Conservation (phyloP, 2,888 invertebrate genomes). For the Neoitamus cyanurus region DNA sequence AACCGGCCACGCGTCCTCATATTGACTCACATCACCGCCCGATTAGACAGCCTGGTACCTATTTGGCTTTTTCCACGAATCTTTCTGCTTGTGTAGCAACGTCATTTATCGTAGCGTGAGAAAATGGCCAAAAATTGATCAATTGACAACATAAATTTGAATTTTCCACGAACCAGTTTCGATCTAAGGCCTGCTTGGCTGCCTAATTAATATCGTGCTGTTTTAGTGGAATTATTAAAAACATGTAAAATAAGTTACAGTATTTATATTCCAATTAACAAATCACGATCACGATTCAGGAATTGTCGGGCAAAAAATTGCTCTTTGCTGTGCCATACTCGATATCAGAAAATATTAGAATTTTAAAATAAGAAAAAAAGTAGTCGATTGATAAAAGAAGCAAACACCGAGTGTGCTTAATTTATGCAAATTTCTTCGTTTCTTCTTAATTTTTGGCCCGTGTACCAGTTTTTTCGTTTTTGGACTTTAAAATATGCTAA, state of each 20-base stretch:
- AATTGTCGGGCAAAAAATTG: background rate
- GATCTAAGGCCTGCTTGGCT: background rate
- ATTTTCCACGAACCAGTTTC: background rate
- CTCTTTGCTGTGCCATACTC: background rate
- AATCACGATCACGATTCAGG: background rate
- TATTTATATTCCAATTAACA: background rate
- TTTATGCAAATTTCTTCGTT: slow-evolving; percentile 27
- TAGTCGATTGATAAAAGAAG: background rate
- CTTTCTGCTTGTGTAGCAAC: background rate
- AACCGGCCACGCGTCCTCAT: background rate
- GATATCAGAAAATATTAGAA: background rate
- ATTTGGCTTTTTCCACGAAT: background rate
- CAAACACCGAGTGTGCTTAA: slow-evolving; percentile 8
- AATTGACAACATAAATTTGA: background rate
- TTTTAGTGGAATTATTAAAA: background rate
- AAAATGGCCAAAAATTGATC: slow-evolving; percentile 11
- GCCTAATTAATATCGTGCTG: background rate
- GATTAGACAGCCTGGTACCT: background rate
- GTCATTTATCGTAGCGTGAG: slow-evolving; percentile 16
- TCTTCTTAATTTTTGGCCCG: slow-evolving; percentile 14
- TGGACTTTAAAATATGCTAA: slow-evolving; percentile 26
- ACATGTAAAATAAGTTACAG: background rate
- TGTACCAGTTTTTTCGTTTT: background rate
- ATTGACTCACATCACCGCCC: background rate
- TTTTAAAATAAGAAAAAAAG: background rate